Base-by-base conservation (phyloP, 1,140 invertebrate genomes). In the Drosophila pectinifera region DNA sequence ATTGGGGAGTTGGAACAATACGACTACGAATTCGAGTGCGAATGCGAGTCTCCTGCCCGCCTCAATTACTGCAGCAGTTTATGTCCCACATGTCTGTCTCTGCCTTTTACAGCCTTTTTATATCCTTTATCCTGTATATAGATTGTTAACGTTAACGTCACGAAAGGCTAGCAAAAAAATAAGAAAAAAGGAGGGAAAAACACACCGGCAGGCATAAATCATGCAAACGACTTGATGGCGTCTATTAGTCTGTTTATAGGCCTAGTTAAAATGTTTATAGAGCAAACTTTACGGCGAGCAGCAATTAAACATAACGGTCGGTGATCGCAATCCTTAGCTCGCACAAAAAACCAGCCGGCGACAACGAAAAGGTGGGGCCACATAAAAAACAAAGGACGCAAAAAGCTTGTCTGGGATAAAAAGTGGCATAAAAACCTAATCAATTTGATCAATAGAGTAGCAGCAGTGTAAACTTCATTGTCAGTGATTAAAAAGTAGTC, bases 231-330 rank as follows among this genome's bases (percentile, higher is more conserved):
- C 80, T 83, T 88, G 65, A 86, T 88, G 65, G 55, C 63, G 59
- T 82, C 83, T 86, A 86, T 86, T 88, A 86, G 79, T 46, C 63
- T 48, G 74, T 86, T 86, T 88, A 86, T 88, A 51, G 70, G 63
- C 59, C 75, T 72, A 82, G 83, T 86, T 88, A 88, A 85, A 85
- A 86, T 78, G 81, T 80, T 85, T 85, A 85, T 75, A 74, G 64
- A 69, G 43, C 69, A 42, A 81, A 86, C 65, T 86, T 88, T 83
- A 86, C 79, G 83, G 62, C 65, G 75, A 73, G 49, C 75, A 68
- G 70, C 83, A 86, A 86, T 86, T 86, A 86, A 82, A 73, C 72
- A 76, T 73, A 73, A 84, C 41, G 46, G 36, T 4, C 16, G 26
- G 31, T 74, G 70, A 74, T 55, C 36, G 18, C 39, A 14, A 31